Evolutionary conservation across 2,113 vertebrate species (phyloP).

Genomic region (Hepsetus odoe): DNA sequence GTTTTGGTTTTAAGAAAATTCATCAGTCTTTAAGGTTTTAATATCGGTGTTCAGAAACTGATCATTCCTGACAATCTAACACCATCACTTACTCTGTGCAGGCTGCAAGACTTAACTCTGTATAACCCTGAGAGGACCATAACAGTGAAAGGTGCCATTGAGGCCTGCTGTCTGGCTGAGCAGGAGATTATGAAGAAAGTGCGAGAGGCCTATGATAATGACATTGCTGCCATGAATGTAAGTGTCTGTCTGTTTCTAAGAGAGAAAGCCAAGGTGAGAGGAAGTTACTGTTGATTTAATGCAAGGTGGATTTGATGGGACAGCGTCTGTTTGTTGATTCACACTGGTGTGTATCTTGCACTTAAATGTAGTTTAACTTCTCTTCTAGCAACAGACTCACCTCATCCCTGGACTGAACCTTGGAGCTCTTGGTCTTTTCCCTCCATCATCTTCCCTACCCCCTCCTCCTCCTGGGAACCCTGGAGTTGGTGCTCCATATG

Average conservation of each 20-base stretch:
- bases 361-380: constrained; percentile 24
- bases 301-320: background rate
- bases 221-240: constrained; percentile 96
- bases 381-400: constrained; percentile 86
- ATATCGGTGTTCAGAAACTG: no score
- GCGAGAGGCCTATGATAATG: constrained; percentile 93
- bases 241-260: no score
- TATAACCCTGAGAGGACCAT: constrained; percentile 95
- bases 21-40: no score
- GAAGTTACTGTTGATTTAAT: background rate
- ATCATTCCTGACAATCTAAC: background rate
- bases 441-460: constrained; percentile 86
- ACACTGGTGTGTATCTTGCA: background rate
- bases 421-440: constrained; percentile 90
- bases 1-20: no score
- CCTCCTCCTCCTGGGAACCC: constrained; percentile 86
- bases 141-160: constrained; percentile 87
- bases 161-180: constrained; percentile 88
- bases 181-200: constrained; percentile 96
- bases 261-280: background rate
- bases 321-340: background rate
- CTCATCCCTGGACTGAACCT: constrained; percentile 94
- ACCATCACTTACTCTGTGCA: constrained; percentile 53
- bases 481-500: constrained; percentile 80
- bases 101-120: constrained; percentile 90